These are phyloP conservation scores for Aphodius granarius DNA, from an alignment of 2,888 invertebrate genomes.

Conservation along the genomic window DNA sequence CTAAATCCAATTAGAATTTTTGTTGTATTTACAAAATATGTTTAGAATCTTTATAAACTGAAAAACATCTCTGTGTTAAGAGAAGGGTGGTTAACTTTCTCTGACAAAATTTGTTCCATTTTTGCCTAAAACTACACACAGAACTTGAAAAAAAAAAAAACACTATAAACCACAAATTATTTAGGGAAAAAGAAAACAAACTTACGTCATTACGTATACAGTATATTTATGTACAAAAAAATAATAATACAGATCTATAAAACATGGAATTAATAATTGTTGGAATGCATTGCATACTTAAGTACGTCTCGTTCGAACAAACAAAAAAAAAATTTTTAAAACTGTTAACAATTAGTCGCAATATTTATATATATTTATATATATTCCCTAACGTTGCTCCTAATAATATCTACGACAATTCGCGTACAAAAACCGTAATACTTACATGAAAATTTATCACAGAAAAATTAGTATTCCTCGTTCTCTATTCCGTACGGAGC, in stretches of 20 bases:
- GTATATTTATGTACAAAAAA: conserved; percentile 13
- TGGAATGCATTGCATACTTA: neutral
- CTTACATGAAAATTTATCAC: conserved; percentile 27
- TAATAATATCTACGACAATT: neutral
- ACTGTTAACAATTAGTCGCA: conserved; percentile 5
- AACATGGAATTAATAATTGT: conserved; percentile 10
- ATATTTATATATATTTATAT: conserved; percentile 9
- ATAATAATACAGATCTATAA: neutral
- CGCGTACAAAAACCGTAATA: conserved; percentile 8
- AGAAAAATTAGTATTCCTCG: conserved; percentile 26
- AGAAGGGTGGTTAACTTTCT: too few species aligned
- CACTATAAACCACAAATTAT: neutral
- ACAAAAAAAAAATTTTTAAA: conserved; percentile 13
- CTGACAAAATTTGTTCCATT: too few species aligned
- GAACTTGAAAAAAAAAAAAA: neutral
- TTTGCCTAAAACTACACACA: too few species aligned
- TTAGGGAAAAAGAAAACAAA: neutral
- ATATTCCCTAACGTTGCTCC: neutral
- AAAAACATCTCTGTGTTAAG: too few species aligned
- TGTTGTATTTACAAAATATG: too few species aligned
- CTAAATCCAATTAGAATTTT: too few species aligned
- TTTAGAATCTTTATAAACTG: too few species aligned
- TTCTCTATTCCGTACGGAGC: conserved; percentile 2
- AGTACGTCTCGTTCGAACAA: neutral
- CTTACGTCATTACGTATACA: neutral